These are phyloP conservation scores for Antigone vipio DNA, from an alignment of 2,113 vertebrate genomes.

Conservation along the genomic window DNA sequence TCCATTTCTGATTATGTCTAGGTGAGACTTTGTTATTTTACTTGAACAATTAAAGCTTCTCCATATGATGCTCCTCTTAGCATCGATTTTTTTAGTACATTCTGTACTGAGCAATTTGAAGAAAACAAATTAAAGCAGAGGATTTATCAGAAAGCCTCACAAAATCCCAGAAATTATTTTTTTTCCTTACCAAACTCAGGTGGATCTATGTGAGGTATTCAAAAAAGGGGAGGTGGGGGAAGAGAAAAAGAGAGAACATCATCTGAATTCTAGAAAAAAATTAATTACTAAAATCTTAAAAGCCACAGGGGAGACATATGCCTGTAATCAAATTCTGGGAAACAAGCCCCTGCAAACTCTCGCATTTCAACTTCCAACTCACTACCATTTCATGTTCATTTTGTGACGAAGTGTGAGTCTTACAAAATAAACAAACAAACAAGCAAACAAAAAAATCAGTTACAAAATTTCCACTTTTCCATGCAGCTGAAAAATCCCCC, in stretches of 20 bases:
- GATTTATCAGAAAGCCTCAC: slow-evolving; percentile 2
- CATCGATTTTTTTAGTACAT: neutral
- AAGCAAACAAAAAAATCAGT: neutral
- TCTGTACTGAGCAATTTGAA: neutral
- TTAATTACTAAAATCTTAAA: slow-evolving; percentile 36
- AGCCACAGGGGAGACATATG: slow-evolving; percentile 47
- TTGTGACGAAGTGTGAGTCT: slow-evolving; percentile 11
- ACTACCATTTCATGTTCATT: slow-evolving; percentile 18
- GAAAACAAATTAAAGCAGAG: slow-evolving; percentile 40
- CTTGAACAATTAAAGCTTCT: slow-evolving; percentile 29
- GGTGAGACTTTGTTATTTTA: slow-evolving; percentile 4
- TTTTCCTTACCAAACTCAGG: neutral
- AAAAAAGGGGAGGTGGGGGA: neutral
- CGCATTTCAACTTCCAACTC: slow-evolving; percentile 36
- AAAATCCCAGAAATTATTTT: neutral
- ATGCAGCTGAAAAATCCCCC: neutral
- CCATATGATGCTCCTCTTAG: neutral
- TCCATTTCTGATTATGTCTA: neutral
- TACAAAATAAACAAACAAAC: slow-evolving; percentile 32
- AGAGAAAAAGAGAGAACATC: neutral
- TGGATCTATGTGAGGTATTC: neutral
- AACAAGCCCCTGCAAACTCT: slow-evolving; percentile 43
- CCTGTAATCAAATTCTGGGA: slow-evolving; percentile 54
- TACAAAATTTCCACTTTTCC: neutral
- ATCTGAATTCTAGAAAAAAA: slow-evolving; percentile 17